phyloP scores from a whole-genome alignment of 2,113 vertebrate species.

The Myotis brandtii region DNA sequence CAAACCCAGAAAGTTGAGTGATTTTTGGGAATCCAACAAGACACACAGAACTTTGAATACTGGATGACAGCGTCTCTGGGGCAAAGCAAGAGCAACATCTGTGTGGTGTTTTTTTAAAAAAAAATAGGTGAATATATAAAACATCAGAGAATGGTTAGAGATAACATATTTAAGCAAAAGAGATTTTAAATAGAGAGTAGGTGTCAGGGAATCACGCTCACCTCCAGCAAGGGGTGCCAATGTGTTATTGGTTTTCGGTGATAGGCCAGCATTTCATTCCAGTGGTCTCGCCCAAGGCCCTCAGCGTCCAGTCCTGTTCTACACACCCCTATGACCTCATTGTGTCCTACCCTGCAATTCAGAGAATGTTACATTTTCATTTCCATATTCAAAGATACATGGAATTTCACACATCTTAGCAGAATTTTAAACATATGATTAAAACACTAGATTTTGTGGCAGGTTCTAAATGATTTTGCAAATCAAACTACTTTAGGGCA shows the following conservation, averaged over 20 bases:
- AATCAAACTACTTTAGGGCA: not conserved
- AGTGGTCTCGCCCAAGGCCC: conserved; percentile 97
- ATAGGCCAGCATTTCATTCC: conserved; percentile 99
- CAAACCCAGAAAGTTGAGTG: not conserved
- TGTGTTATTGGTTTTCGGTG: conserved; percentile 98
- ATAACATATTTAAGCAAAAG: not conserved
- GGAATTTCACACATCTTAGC: not conserved
- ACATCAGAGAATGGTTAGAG: not conserved
- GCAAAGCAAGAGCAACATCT: not conserved
- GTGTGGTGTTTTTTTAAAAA: not conserved
- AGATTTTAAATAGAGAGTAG: not conserved
- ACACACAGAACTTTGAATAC: not conserved
- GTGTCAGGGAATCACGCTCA: conserved; percentile 73
- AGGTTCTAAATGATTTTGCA: not conserved
- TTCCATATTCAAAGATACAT: not conserved
- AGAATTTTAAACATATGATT: not conserved
- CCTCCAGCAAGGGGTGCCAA: conserved; percentile 97
- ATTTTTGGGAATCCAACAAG: not conserved
- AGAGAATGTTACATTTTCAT: conserved; percentile 45
- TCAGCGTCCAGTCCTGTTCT: conserved; percentile 94
- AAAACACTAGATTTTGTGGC: not conserved
- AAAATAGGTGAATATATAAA: not conserved
- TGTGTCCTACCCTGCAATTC: conserved; percentile 94
- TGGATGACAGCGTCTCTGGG: not conserved
- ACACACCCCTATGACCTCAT: conserved; percentile 98